Evolutionary conservation across 1,140 invertebrate genomes (phyloP), one percentile per base, ranked within the genome.

Genomic region (Papilio polytes): DNA sequence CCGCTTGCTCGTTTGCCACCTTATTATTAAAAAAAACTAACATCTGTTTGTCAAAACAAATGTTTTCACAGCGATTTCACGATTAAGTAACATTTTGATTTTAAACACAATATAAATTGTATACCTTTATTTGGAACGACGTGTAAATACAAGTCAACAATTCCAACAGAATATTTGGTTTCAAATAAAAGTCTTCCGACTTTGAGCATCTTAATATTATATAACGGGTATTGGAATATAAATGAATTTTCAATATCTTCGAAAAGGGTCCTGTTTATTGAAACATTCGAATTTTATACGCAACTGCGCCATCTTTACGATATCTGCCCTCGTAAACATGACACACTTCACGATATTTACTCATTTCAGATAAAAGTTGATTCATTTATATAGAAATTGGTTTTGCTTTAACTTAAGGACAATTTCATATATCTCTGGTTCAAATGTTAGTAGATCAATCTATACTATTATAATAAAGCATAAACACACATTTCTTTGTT

Each of bases 201-300:
- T 26, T 70, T 36, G 63, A 70, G 12, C 63, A 31, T 70, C 63
- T 70, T 26, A 70, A 31, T 70, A 26, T 63, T 63, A 63, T 26
- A 70, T 70, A 63, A 70, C 63, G 26, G 63, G 63, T 70, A 70
- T 70, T 70, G 63, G 63, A 70, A 70, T 70, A 70, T 70, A 70
- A 70, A 70, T 70, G 63, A 70, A 70, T 70, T 70, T 70, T 70
- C 26, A 70, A 70, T 70, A 70, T 70, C 63, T 70, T 70, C 63
- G 26, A 70, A 70, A 70, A 70, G 63, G 63, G 63, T 70, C 22
- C 63, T 70, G 63, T 70, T 70, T 70, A 70, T 70, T 70, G 63
- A 70, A 70, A 70, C 63, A 70, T 70, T 70, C 63, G 63, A 70
- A 26, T 70, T 70, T 70, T 70, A 70, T 70, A 15, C 26, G 59